Percentiles rank a stretch among this genome's conserved stretches.
Evolutionary conservation across 2,888 invertebrate species (phyloP).

Genomic region (Arctia plantaginis): DNA sequence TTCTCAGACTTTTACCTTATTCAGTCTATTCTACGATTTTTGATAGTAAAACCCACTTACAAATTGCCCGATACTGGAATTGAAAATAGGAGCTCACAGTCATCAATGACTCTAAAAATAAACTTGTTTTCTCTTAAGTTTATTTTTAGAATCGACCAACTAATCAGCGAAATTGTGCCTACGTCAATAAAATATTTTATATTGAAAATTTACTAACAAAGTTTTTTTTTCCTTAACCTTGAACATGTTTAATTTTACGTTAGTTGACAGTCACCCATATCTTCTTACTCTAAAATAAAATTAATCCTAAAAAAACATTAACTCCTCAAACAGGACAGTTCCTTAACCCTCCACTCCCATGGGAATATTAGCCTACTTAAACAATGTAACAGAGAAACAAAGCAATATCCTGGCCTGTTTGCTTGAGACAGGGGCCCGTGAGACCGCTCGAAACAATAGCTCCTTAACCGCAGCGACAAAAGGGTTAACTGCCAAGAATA

Average conservation of each 20-base stretch:
- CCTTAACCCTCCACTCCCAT: slow-evolving; percentile 58
- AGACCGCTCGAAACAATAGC: slow-evolving; percentile 70
- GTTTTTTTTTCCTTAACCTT: too few species aligned
- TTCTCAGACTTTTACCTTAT: too few species aligned
- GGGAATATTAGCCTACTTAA: slow-evolving; percentile 75
- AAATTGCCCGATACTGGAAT: background rate
- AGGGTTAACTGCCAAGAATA: slow-evolving; percentile 67
- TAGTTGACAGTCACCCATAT: slow-evolving; percentile 10
- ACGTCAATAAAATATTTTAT: too few species aligned
- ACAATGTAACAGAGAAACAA: slow-evolving; percentile 65
- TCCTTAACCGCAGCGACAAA: slow-evolving; percentile 65
- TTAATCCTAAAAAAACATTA: slow-evolving; percentile 19
- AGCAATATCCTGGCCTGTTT: slow-evolving; percentile 73
- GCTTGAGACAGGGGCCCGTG: slow-evolving; percentile 74
- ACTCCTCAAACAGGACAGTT: slow-evolving; percentile 28
- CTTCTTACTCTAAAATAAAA: slow-evolving; percentile 24
- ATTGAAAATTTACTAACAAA: background rate
- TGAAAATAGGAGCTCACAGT: background rate
- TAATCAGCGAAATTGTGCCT: too few species aligned
- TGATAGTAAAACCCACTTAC: too few species aligned
- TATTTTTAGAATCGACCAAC: too few species aligned
- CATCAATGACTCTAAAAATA: background rate
- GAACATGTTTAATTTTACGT: background rate
- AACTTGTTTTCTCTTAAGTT: too few species aligned
- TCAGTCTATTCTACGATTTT: too few species aligned